Evolutionary conservation across 2,113 vertebrate species (phyloP).

Genomic region (Onychorhynchus coronatus): DNA sequence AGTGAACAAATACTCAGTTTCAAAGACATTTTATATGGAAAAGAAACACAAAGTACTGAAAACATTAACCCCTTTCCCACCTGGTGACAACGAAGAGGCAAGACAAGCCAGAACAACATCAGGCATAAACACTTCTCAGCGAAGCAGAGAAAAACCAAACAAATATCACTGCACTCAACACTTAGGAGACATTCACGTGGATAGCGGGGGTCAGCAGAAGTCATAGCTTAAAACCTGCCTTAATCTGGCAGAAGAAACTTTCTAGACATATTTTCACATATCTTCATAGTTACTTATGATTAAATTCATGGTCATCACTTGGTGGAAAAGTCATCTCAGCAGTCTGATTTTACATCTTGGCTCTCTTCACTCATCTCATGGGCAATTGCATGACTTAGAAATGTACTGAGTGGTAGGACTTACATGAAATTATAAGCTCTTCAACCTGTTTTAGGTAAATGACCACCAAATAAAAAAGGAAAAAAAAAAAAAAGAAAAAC

Average conservation of each 20-base stretch:
- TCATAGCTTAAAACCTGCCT: background rate
- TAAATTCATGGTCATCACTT: background rate
- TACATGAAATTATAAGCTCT: background rate
- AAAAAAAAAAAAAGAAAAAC: background rate
- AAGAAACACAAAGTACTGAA: background rate
- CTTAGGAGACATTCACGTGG: background rate
- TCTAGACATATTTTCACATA: background rate
- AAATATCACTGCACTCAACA: background rate
- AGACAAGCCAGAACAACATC: background rate
- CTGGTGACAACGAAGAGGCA: background rate
- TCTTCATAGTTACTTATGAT: background rate
- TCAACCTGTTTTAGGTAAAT: background rate
- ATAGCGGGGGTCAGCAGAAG: background rate
- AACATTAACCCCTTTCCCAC: background rate
- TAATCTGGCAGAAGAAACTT: background rate
- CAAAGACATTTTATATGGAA: background rate
- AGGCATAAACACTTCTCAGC: background rate
- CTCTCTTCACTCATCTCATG: background rate
- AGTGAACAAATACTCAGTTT: background rate
- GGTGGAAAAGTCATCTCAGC: background rate
- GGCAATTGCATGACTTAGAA: background rate
- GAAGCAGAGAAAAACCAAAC: background rate
- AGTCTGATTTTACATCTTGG: background rate
- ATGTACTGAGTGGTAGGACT: background rate
- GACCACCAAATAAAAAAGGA: background rate